phyloP scores from a whole-genome alignment of 2,797 vertebrate species.

The Alosa sapidissima region DNA sequence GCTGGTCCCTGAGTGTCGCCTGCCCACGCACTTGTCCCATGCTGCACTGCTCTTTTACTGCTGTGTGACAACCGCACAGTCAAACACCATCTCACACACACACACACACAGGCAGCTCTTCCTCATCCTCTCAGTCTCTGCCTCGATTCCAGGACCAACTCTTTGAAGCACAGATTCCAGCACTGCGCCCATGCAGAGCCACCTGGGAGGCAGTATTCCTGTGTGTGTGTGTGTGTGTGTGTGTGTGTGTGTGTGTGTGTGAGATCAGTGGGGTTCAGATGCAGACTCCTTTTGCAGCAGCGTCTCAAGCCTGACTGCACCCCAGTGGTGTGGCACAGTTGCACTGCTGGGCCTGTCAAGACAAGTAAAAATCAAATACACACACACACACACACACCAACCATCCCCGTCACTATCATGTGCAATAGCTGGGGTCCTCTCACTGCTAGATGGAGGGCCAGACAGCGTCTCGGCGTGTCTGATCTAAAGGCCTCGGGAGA shows the following conservation, averaged over 20 bases:
- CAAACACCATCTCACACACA: too few species aligned
- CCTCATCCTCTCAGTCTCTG: background rate
- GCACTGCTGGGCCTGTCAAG: slow-evolving; percentile 7
- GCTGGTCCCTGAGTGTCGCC: background rate
- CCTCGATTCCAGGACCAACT: background rate
- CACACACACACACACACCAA: slow-evolving; percentile 52
- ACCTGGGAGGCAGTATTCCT: background rate
- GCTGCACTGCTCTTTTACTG: background rate
- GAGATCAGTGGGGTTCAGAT: background rate
- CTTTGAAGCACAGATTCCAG: background rate
- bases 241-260: background rate
- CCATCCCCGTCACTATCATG: slow-evolving; percentile 24
- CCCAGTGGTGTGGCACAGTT: background rate
- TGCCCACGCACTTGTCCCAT: background rate
- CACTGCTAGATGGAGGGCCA: background rate
- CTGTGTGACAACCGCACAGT: background rate
- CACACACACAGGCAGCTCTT: background rate
- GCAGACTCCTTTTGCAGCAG: background rate
- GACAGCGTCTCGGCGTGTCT: background rate
- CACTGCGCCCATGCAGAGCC: background rate
- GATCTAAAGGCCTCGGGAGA: background rate
- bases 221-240: background rate
- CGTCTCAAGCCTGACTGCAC: slow-evolving; percentile 16
- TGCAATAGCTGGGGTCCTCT: background rate
- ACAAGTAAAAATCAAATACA: background rate